phyloP scores from a whole-genome alignment of 37 sponge, comb jelly and placozoan genomes.

The Ianthella basta region DNA sequence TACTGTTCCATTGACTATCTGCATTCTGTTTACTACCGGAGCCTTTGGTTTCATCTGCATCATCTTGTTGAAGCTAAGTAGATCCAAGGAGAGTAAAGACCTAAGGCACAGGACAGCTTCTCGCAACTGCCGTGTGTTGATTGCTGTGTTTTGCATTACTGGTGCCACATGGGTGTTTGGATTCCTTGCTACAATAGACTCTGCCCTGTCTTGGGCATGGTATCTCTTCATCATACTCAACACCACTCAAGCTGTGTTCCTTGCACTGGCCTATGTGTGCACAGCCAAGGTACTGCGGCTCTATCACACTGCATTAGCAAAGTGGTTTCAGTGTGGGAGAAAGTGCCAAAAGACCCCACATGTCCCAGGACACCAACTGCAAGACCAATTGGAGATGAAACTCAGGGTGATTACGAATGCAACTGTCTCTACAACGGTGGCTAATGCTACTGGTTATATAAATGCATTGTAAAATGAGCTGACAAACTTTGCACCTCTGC shows the following conservation, averaged over 20 bases:
- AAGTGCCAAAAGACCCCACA: too few species aligned
- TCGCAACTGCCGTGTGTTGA: slow-evolving; percentile 19
- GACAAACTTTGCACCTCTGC: too few species aligned
- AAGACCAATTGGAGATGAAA: too few species aligned
- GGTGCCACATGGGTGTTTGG: slow-evolving; percentile 65
- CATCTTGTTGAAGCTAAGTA: neutral
- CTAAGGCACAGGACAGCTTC: too few species aligned
- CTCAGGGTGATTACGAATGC: too few species aligned
- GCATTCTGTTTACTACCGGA: slow-evolving; percentile 18
- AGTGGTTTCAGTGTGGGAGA: neutral
- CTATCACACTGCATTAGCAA: slow-evolving; percentile 23
- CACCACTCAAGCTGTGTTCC: slow-evolving; percentile 39
- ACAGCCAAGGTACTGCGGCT: slow-evolving; percentile 28
- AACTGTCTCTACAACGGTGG: neutral
- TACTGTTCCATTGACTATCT: neutral
- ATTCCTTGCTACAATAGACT: slow-evolving; percentile 11
- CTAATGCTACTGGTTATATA: too few species aligned
- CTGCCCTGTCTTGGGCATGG: slow-evolving; percentile 25
- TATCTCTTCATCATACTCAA: slow-evolving; percentile 54
- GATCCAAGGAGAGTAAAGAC: too few species aligned
- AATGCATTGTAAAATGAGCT: too few species aligned
- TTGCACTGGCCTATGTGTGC: slow-evolving; percentile 36
- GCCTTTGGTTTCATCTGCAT: neutral
- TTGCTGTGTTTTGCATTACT: slow-evolving; percentile 25
- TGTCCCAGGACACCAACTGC: too few species aligned